Base-by-base conservation (phyloP, 2,797 vertebrate species). In the Decapterus maruadsi region DNA sequence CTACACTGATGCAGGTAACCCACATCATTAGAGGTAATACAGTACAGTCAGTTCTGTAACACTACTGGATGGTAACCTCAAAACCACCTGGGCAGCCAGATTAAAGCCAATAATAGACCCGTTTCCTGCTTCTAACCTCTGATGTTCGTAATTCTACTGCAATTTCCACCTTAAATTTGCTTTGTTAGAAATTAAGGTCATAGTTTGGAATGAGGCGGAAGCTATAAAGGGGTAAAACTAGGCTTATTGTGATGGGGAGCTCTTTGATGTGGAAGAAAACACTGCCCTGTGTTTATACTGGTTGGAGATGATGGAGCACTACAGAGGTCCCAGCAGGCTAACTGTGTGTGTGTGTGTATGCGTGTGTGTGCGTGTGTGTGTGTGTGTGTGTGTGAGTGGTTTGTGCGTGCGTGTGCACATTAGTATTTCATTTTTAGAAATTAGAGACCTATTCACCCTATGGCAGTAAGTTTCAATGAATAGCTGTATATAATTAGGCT, bases 401-500 rank as follows among this genome's bases (percentile, higher is more conserved):
- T 29, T 63, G 65, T 29, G 58, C 46, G 53, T 40, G 46, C 58
- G 58, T 65, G 34, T 36, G 31, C 63, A 14, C 1, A 68, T 73
- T 70, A 51, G 45, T 46, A 48, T 80, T 86, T 82, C 45, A 82
- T 79, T 82, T 70, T 58, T 26, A 19, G 42, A 85, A 86, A 82
- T 78, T 64, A 83, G 59, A 72, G 56, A 54, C 80, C 60, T 65
- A 70, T 75, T 89, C 63, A 53, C 69, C 88, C 83, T 38, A 20
- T 70, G 81, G 90, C 89, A 74, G 17, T 58, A 46, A 43, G 42
- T 76, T 81, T 82, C 40, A 82, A 74, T 83, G 82, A 88, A 82
- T 75, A 78, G 72, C 71, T 86, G 77, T 65, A 85, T 81, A 72
- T 82, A 78, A 92, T 92, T 89, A 85, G 72, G 62, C 50, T 63